Percentiles rank a stretch among this genome's conserved stretches.
Evolutionary conservation across 2,113 vertebrate genomes (phyloP).

Genomic region (Sardina pilchardus): DNA sequence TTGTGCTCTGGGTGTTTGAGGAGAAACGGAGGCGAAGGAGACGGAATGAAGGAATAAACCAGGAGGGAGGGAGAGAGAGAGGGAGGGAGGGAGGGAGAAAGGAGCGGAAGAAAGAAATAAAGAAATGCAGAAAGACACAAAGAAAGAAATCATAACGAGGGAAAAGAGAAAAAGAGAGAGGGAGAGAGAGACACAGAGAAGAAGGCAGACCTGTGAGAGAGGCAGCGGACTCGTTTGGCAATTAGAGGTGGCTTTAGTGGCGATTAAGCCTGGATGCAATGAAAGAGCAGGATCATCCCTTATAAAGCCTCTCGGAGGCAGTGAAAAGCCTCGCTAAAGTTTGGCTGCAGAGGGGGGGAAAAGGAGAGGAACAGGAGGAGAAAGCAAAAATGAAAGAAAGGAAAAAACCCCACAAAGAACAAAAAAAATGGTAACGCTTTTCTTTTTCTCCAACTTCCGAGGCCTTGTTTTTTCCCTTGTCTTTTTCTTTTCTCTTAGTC

Average conservation of each 20-base stretch:
- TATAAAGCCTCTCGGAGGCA: conserved; percentile 50
- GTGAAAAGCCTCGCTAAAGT: conserved; percentile 44
- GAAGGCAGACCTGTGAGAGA: conserved; percentile 1
- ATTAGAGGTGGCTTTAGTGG: conserved; percentile 48
- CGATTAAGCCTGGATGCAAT: conserved; percentile 45
- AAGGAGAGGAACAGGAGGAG: not conserved
- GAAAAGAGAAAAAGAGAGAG: conserved; percentile 24
- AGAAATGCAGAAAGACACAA: not conserved
- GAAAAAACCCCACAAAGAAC: conserved; percentile 44
- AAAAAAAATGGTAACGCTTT: conserved; percentile 20
- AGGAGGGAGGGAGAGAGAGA: conserved; percentile 24
- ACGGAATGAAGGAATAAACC: not conserved
- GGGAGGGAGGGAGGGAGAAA: conserved; percentile 10
- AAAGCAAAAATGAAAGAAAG: not conserved
- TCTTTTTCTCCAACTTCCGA: not conserved
- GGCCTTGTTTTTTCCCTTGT: not conserved
- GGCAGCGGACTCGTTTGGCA: conserved; percentile 31
- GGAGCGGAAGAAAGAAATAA: not conserved
- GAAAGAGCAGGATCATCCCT: conserved; percentile 51
- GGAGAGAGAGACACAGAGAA: not conserved
- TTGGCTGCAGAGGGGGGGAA: not conserved
- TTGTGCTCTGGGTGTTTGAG: conserved; percentile 46
- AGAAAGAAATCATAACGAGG: not conserved
- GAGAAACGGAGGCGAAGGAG: not conserved
- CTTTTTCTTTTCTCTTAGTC: not conserved